Conservation (phyloP, 2,888 invertebrate species). For the Drosophila austrosaltans region DNA sequence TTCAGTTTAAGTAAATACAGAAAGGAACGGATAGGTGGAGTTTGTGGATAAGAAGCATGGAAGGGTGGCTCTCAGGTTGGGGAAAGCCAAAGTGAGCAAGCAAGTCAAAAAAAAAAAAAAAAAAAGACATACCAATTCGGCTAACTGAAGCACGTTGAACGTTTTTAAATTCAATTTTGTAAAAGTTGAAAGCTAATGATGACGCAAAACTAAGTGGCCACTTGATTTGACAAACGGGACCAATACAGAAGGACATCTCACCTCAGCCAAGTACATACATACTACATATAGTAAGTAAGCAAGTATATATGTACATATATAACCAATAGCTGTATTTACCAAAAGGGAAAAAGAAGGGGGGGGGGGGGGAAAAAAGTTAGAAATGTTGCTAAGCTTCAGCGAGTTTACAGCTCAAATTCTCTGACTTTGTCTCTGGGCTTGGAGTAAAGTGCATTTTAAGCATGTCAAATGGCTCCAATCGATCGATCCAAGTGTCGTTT, state of each 20-base stretch:
- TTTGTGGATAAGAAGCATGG: too few relatives aligned
- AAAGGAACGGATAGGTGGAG: not conserved
- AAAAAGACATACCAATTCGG: conserved; percentile 11
- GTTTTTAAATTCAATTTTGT: conserved; percentile 68
- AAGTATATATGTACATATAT: not conserved
- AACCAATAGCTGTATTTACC: not conserved
- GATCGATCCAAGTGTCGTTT: not conserved
- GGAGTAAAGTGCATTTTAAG: conserved; percentile 3
- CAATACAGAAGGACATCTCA: not conserved
- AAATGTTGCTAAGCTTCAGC: conserved; percentile 2
- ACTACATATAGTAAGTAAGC: not conserved
- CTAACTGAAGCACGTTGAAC: conserved; percentile 46
- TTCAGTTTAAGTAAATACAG: conserved; percentile 8
- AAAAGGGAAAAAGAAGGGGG: not conserved
- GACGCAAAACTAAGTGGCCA: conserved; percentile 58
- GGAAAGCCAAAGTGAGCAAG: not conserved
- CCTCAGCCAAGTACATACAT: not conserved
- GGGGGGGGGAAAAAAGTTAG: not conserved
- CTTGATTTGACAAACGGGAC: conserved; percentile 47
- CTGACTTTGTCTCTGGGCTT: conserved; percentile 2
- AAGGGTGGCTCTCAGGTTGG: not conserved
- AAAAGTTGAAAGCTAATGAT: conserved; percentile 72
- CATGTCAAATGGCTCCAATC: not conserved
- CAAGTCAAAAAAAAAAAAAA: not conserved
- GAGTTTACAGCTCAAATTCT: conserved; percentile 9